A percentile compares a stretch with the other conserved stretches of the same genome.
These are phyloP conservation scores for Coecobrya sp. DNA, from an alignment of 2,888 invertebrate species.

Conservation along the genomic window DNA sequence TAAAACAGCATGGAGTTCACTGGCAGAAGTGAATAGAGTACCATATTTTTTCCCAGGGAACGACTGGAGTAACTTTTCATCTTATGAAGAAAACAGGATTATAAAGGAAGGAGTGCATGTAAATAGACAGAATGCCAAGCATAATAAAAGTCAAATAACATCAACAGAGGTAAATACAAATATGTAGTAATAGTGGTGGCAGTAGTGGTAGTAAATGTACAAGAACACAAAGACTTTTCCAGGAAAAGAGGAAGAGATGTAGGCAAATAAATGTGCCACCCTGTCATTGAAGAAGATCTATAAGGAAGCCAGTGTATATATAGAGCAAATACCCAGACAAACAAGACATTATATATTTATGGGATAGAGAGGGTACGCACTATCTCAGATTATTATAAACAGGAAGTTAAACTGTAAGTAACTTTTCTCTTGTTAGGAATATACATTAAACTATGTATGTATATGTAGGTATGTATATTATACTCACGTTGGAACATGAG, in stretches of 20 bases:
- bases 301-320: neutral
- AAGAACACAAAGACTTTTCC: neutral
- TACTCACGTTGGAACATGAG: neutral
- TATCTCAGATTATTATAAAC: constrained; percentile 12
- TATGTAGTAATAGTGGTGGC: neutral
- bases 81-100: constrained; percentile 18
- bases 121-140: neutral
- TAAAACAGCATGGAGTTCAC: constrained; percentile 11
- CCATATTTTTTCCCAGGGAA: neutral
- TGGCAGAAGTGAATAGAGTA: neutral
- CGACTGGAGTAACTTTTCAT: neutral
- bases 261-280: constrained; percentile 46
- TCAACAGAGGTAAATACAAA: constrained; percentile 28
- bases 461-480: neutral
- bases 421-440: neutral
- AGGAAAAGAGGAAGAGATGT: neutral
- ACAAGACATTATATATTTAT: constrained; percentile 23
- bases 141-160: constrained; percentile 56
- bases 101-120: constrained; percentile 11
- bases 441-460: neutral
- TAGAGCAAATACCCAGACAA: neutral
- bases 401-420: constrained; percentile 12
- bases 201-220: neutral
- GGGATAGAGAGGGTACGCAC: neutral
- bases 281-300: constrained; percentile 50